A percentile compares a stretch with the other conserved stretches of the same genome.
Conservation (phyloP, 1,140 invertebrate species). For the Drosophila cardini region DNA sequence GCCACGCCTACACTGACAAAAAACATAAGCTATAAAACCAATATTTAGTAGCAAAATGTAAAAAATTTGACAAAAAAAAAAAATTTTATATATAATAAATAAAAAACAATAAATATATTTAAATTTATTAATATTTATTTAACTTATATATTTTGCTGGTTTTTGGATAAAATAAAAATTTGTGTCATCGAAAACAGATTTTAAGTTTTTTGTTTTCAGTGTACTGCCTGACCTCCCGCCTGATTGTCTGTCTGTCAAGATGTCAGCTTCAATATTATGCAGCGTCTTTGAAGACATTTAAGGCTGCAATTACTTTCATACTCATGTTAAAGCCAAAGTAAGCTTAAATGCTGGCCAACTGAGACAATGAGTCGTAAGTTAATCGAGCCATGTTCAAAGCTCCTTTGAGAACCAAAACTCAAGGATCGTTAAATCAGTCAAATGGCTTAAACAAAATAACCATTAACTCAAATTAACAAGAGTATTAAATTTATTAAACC, state of each 20-base stretch:
- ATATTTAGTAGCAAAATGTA: too few species aligned
- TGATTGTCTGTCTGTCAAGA: constrained; percentile 10
- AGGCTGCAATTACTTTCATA: constrained; percentile 67
- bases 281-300: constrained; percentile 35
- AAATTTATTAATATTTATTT: too few species aligned
- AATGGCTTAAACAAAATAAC: neutral
- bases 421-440: neutral
- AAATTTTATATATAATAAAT: too few species aligned
- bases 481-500: neutral
- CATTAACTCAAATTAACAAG: neutral
- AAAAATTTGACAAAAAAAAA: too few species aligned
- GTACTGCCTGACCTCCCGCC: neutral
- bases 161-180: too few species aligned
- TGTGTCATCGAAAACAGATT: too few species aligned
- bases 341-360: constrained; percentile 5
- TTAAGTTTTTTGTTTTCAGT: too few species aligned
- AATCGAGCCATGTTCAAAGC: constrained; percentile 1
- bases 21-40: too few species aligned
- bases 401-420: neutral
- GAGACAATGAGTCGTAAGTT: neutral
- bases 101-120: too few species aligned
- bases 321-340: constrained; percentile 27
- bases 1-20: neutral
- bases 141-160: too few species aligned
- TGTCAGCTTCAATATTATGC: constrained; percentile 65